phyloP scores from a whole-genome alignment of 2,888 invertebrate genomes.

The Archips crataeganus region DNA sequence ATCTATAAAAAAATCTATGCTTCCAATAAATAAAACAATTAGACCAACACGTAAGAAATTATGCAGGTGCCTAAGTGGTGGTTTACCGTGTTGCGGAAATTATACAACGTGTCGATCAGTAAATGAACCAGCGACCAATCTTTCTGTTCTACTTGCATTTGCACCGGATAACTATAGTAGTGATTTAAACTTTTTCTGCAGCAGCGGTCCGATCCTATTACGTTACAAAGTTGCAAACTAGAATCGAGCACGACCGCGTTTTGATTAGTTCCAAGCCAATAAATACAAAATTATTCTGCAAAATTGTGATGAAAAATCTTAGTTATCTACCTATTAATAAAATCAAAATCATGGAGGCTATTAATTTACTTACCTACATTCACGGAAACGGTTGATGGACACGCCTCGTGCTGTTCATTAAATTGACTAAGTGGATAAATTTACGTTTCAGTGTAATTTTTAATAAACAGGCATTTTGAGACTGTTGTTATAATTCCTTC shows the following conservation, averaged over 20 bases:
- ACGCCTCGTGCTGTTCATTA: neutral
- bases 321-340: slow-evolving; percentile 43
- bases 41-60: neutral
- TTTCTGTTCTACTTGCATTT: slow-evolving; percentile 24
- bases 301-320: slow-evolving; percentile 4
- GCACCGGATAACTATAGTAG: slow-evolving; percentile 9
- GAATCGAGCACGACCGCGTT: slow-evolving; percentile 26
- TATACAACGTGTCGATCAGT: slow-evolving; percentile 2
- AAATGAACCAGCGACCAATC: neutral
- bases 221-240: slow-evolving; percentile 37
- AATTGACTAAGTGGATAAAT: neutral
- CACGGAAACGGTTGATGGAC: neutral
- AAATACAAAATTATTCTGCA: slow-evolving; percentile 11
- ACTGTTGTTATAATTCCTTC: too few species aligned
- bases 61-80: neutral
- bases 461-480: too few species aligned
- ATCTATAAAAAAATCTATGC: neutral
- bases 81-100: slow-evolving; percentile 8
- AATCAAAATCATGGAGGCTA: neutral
- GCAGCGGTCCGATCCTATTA: slow-evolving; percentile 19
- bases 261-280: slow-evolving; percentile 38
- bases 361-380: neutral
- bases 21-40: neutral
- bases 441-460: too few species aligned
- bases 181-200: slow-evolving; percentile 21